These are phyloP conservation scores for Aradus depressus DNA, from an alignment of 2,888 invertebrate species.

Conservation along the genomic window DNA sequence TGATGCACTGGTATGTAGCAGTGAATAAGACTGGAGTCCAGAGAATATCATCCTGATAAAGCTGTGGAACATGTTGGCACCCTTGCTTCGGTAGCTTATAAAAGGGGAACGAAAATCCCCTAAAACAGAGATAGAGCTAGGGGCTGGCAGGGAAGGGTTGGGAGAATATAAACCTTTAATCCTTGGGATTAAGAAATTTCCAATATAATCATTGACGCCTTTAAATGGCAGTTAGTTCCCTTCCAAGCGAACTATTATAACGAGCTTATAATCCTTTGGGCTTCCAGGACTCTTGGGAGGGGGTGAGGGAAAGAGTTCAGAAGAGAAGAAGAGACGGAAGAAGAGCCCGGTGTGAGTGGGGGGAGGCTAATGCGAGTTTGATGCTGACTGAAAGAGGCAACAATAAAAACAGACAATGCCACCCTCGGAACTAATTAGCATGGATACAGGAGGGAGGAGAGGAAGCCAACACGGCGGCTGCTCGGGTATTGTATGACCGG, in stretches of 20 bases:
- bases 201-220: conserved; percentile 17
- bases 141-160: too few relatives aligned
- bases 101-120: too few relatives aligned
- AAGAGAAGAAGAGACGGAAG: not conserved
- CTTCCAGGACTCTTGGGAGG: not conserved
- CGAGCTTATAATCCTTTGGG: conserved; percentile 8
- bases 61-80: too few relatives aligned
- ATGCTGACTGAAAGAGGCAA: conserved; percentile 1
- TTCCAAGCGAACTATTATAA: too few relatives aligned
- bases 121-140: too few relatives aligned
- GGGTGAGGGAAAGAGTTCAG: conserved; percentile 1
- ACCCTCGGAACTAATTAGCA: too few relatives aligned
- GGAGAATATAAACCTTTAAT: conserved; percentile 12
- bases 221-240: too few relatives aligned
- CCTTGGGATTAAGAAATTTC: conserved; percentile 10
- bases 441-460: not conserved
- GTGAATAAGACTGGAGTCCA: too few relatives aligned
- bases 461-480: not conserved
- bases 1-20: too few relatives aligned
- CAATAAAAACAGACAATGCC: conserved; percentile 12
- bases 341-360: not conserved
- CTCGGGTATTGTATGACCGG: conserved; percentile 6
- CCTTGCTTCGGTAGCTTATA: too few relatives aligned
- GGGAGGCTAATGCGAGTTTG: conserved; percentile 3
- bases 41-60: too few relatives aligned